phyloP scores from a whole-genome alignment of 2,797 vertebrate genomes.

The Salarias fasciatus region DNA sequence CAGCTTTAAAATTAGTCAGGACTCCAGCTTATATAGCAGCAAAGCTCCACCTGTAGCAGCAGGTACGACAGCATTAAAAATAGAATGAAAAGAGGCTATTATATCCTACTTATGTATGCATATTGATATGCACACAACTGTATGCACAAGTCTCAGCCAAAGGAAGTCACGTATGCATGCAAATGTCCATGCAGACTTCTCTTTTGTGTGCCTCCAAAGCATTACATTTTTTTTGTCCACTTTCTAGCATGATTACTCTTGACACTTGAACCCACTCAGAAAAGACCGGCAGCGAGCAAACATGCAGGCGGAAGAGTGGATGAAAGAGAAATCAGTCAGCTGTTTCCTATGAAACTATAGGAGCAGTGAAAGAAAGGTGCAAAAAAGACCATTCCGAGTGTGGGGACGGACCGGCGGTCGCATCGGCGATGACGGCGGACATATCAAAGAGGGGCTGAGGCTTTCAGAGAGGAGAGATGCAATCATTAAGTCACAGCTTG shows the following conservation, averaged over 20 bases:
- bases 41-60: too few relatives aligned
- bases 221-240: slow-evolving; percentile 34
- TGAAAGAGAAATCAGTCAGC: slow-evolving; percentile 51
- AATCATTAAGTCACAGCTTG: slow-evolving; percentile 33
- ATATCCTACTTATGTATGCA: too few relatives aligned
- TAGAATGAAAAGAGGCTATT: too few relatives aligned
- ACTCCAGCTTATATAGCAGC: background rate
- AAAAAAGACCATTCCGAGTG: slow-evolving; percentile 8
- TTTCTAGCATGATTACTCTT: slow-evolving; percentile 52
- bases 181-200: too few relatives aligned
- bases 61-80: too few relatives aligned
- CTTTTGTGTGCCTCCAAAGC: too few relatives aligned
- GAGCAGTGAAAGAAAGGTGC: slow-evolving; percentile 32
- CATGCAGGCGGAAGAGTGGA: slow-evolving; percentile 48
- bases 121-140: too few relatives aligned
- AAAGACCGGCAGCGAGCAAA: slow-evolving; percentile 38
- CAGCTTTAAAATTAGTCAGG: slow-evolving; percentile 16
- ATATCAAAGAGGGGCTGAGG: slow-evolving; percentile 23
- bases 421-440: slow-evolving; percentile 23
- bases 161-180: too few relatives aligned
- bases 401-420: slow-evolving; percentile 19
- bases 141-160: too few relatives aligned
- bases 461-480: slow-evolving; percentile 30
- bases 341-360: slow-evolving; percentile 16
- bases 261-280: slow-evolving; percentile 67